Evolutionary conservation across 1,140 invertebrate genomes (phyloP).

Genomic region (Aleiodes sp.): DNA sequence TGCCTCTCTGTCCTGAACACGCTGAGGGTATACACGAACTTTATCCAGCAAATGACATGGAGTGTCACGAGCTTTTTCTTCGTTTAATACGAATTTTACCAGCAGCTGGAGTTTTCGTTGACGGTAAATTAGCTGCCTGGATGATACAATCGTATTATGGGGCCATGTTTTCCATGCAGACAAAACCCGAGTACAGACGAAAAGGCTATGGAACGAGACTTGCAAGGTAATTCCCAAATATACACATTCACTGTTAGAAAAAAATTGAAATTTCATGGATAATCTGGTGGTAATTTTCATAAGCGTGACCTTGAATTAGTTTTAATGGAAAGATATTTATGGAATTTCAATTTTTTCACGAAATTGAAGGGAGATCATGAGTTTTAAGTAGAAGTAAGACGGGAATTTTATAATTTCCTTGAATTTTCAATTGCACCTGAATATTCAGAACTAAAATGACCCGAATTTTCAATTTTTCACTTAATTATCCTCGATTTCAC

Average conservation of each 20-base stretch:
- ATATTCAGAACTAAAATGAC: too few species aligned
- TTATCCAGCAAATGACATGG: conserved; percentile 86
- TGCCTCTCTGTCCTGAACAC: conserved; percentile 76
- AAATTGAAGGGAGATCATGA: too few species aligned
- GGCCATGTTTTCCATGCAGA: conserved; percentile 92
- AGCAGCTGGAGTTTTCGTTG: conserved; percentile 79
- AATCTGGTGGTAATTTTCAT: not conserved
- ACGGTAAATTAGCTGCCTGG: conserved; percentile 79
- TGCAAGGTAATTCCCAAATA: conserved; percentile 51
- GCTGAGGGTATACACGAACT: conserved; percentile 83
- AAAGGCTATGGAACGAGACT: conserved; percentile 73
- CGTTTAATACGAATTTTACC: conserved; percentile 78
- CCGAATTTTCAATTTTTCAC: too few species aligned
- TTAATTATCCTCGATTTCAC: too few species aligned
- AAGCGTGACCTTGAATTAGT: too few species aligned
- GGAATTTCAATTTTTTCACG: too few species aligned
- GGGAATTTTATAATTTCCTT: too few species aligned
- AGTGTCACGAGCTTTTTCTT: conserved; percentile 82
- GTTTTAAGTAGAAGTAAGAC: too few species aligned
- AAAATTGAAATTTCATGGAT: too few species aligned
- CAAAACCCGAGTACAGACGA: conserved; percentile 79
- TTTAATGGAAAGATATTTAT: too few species aligned
- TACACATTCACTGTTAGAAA: too few species aligned
- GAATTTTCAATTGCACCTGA: too few species aligned
- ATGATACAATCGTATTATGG: conserved; percentile 90